These are phyloP conservation scores for Gila orcuttii DNA, from an alignment of 2,113 vertebrate species.

Conservation along the genomic window DNA sequence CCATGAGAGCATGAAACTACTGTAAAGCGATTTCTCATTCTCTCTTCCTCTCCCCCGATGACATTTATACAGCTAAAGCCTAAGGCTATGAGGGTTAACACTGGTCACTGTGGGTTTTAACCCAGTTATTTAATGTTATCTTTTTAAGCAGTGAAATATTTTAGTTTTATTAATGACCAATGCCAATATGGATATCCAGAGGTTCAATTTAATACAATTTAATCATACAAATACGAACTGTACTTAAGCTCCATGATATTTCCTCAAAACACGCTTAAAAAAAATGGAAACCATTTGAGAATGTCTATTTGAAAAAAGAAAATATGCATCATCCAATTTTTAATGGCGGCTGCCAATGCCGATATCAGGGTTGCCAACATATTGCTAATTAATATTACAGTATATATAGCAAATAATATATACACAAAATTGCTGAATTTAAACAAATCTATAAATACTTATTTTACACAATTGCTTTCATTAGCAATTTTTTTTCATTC, in stretches of 20 bases:
- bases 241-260: background rate
- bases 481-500: no score
- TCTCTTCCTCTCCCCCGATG: background rate
- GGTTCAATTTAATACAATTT: background rate
- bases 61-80: background rate
- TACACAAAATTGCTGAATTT: background rate
- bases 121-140: slow-evolving; percentile 74
- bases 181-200: background rate
- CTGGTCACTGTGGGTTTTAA: slow-evolving; percentile 26
- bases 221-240: background rate
- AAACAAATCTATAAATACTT: no score
- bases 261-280: background rate
- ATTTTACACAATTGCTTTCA: no score
- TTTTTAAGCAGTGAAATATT: slow-evolving; percentile 57
- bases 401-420: background rate
- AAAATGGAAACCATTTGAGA: background rate
- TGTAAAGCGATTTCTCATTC: background rate
- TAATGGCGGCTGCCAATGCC: background rate
- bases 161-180: background rate
- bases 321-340: background rate
- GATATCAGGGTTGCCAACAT: background rate
- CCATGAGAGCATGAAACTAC: slow-evolving; percentile 16
- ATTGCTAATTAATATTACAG: background rate
- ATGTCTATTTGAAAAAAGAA: background rate
- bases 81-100: background rate